Evolutionary conservation across 2,797 vertebrate genomes (phyloP).

Genomic region (Sebastes iracundus): DNA sequence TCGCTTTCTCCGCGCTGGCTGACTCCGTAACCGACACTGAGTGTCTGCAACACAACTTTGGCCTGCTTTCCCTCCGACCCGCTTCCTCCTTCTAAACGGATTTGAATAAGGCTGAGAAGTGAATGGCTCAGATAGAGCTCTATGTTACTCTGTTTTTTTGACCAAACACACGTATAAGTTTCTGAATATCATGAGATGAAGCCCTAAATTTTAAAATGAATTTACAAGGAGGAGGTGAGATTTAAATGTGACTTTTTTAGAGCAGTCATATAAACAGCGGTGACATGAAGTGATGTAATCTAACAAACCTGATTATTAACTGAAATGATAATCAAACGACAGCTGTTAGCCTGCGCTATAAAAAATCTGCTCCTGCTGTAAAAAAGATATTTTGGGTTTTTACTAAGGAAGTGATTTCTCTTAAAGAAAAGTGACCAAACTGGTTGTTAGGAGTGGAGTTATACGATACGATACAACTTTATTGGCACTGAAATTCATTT

Average conservation of each 20-base stretch:
- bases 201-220: neutral
- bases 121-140: neutral
- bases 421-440: neutral
- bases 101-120: neutral
- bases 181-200: neutral
- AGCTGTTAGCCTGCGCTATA: neutral
- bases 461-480: too few species aligned
- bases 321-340: neutral
- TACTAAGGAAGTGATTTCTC: neutral
- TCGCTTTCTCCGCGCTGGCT: slow-evolving; percentile 50
- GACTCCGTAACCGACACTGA: slow-evolving; percentile 44
- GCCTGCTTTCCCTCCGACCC: slow-evolving; percentile 18
- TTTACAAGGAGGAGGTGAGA: neutral
- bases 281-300: neutral
- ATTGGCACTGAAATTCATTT: too few species aligned
- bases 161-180: neutral
- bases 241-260: neutral
- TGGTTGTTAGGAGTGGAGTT: neutral
- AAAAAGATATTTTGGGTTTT: neutral
- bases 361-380: neutral
- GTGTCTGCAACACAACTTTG: slow-evolving; percentile 39
- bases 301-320: neutral
- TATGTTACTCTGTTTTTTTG: neutral
- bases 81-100: slow-evolving; percentile 16
- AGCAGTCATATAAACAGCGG: neutral